Evolutionary conservation across 2,113 vertebrate genomes (phyloP), one percentile per base, ranked within the genome.

Genomic region (Ptilorrhoa leucosticta): DNA sequence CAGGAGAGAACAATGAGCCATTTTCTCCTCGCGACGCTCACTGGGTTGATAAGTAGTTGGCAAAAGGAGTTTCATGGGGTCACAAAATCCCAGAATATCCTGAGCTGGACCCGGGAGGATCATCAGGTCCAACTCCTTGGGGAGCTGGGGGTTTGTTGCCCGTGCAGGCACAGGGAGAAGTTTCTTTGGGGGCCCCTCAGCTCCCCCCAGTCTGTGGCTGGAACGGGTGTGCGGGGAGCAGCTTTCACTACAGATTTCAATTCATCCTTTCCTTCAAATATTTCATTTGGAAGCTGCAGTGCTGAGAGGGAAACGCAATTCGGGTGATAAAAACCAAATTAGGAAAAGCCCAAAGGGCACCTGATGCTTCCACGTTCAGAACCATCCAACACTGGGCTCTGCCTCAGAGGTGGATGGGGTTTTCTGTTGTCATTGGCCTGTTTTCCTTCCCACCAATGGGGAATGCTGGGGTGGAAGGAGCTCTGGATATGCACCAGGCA

Each of bases 21-120:
- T 88, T 86, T 65, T 71, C 61, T 37, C n/a, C 7, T 0, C 10
- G 35, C 2, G 0, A 8, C 1, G 0, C 39, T 63, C 31, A 0
- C 57, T 57, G 57, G 39, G 21, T 66, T 61, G 42, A 63, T 57
- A 12, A 70, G 33, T 9, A 75, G 47, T 19, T 70, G 70, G 39
- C 50, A 82, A 30, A 70, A 83, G 35, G 39, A 15, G 2, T 66
- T 57, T 57, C 18, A 0, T 8, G 13, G 33, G 31, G 31, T 50
- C 51, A n/a, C 20, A 48, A 31, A 58, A 27, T 15, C 72, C 22
- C 63, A 37, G 45, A 76, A 33, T 33, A 44, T 53, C 45, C 33
- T 68, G 39, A 53, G 31, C 63, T 77, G 53, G 61, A 42, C 6
- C 37, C 31, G 35, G 54, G 30, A 35, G 42, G 31, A 42, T n/a